A percentile compares a stretch with the other conserved stretches of the same genome.
These are phyloP conservation scores for Laterallus jamaicensis DNA, from an alignment of 2,113 vertebrate species.

Conservation along the genomic window DNA sequence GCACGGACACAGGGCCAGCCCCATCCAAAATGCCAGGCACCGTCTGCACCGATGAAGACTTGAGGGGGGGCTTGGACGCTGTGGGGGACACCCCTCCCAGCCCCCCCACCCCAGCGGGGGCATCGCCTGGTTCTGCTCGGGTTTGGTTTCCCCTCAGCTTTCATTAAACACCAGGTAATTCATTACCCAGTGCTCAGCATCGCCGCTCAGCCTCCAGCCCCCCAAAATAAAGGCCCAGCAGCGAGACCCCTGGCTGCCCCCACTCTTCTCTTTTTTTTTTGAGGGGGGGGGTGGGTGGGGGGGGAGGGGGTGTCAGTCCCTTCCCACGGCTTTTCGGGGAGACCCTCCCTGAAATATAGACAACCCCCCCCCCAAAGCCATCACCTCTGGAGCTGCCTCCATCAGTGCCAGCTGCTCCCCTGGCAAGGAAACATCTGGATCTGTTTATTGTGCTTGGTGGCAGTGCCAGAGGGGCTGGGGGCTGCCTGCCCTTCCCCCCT, in stretches of 20 bases:
- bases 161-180: background rate
- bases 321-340: background rate
- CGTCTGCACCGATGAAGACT: background rate
- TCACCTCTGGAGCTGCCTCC: fast-evolving
- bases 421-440: background rate
- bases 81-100: background rate
- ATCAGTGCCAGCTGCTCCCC: fast-evolving
- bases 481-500: background rate
- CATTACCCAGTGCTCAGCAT: background rate
- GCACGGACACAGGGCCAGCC: background rate
- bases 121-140: fast-evolving
- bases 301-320: background rate
- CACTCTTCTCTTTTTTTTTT: background rate
- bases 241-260: background rate
- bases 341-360: background rate
- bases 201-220: background rate
- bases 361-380: too few relatives aligned
- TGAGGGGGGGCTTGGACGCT: background rate
- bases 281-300: too few relatives aligned
- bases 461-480: background rate
- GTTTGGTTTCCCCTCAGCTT: conserved; percentile 27
- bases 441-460: background rate
- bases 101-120: background rate
- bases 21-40: fast-evolving
- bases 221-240: background rate